Evolutionary conservation across 2,113 vertebrate genomes (phyloP).

Genomic region (Suncus etruscus): DNA sequence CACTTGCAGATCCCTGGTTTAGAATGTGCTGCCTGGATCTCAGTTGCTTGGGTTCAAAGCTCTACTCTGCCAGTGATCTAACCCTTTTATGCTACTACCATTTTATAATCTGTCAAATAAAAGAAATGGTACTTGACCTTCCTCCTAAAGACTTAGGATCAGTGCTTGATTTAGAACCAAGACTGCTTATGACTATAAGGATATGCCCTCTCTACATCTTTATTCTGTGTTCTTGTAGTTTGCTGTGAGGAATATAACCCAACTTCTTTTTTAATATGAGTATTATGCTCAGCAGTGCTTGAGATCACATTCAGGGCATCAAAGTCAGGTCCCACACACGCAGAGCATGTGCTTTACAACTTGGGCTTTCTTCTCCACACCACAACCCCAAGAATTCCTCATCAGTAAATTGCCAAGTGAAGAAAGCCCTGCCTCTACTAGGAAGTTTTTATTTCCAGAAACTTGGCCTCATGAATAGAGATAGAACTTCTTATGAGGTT

Average conservation of each 20-base stretch:
- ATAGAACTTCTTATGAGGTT: not conserved
- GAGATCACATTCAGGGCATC: not conserved
- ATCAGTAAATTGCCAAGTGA: not conserved
- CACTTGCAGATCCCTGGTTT: not conserved
- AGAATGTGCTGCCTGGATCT: not conserved
- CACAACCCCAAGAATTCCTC: not conserved
- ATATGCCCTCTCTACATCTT: no score
- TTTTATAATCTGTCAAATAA: conserved; percentile 6
- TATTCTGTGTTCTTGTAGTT: no score
- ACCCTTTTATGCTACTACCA: not conserved
- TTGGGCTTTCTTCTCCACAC: not conserved
- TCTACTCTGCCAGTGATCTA: not conserved
- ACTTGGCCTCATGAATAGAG: not conserved
- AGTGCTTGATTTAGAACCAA: no score
- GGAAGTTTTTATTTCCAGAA: not conserved
- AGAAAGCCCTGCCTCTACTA: not conserved
- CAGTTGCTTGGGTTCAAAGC: not conserved
- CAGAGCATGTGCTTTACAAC: not conserved
- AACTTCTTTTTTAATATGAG: no score
- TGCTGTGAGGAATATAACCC: no score
- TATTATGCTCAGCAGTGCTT: no score
- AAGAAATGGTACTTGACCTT: not conserved
- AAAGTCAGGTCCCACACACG: no score
- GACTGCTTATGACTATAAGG: no score
- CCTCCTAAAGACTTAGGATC: not conserved